Evolutionary conservation across 2,113 vertebrate genomes (phyloP).

Genomic region (Conger conger): DNA sequence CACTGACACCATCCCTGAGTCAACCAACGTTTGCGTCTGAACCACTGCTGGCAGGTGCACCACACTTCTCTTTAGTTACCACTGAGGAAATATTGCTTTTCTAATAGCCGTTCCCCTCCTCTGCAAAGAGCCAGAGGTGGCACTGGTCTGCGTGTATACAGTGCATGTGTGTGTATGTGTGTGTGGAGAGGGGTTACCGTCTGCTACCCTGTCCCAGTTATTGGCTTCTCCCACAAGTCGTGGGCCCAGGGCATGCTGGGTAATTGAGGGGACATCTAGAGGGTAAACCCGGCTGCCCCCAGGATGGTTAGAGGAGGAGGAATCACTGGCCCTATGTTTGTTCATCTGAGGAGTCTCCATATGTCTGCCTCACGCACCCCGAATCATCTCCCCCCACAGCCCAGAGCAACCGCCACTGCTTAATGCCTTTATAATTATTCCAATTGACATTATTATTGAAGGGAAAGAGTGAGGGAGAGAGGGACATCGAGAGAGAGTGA

Average conservation of each 20-base stretch:
- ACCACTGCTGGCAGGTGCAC: too few relatives aligned
- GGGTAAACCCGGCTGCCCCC: constrained; percentile 35
- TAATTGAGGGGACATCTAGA: constrained; percentile 16
- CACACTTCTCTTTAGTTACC: background rate
- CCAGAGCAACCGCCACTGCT: constrained; percentile 25
- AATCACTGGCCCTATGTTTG: constrained; percentile 40
- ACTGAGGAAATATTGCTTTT: background rate
- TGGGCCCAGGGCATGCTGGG: constrained; percentile 1
- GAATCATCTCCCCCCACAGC: constrained; percentile 31
- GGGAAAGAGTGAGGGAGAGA: constrained; percentile 6
- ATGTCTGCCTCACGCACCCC: constrained; percentile 34
- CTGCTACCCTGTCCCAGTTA: background rate
- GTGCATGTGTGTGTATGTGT: background rate
- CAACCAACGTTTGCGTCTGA: background rate
- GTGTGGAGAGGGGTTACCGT: background rate
- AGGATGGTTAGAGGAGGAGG: constrained; percentile 31
- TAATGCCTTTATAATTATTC: constrained; percentile 34
- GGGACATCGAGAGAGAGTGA: constrained; percentile 28
- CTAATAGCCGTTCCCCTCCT: background rate
- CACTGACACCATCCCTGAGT: background rate
- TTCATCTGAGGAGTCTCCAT: constrained; percentile 50
- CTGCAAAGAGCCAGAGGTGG: background rate
- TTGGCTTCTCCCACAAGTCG: constrained; percentile 3
- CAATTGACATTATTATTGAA: constrained; percentile 29
- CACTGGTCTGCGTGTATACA: background rate